Evolutionary conservation across 2,888 invertebrate species (phyloP).

Genomic region (Hirudinaria manillensis): DNA sequence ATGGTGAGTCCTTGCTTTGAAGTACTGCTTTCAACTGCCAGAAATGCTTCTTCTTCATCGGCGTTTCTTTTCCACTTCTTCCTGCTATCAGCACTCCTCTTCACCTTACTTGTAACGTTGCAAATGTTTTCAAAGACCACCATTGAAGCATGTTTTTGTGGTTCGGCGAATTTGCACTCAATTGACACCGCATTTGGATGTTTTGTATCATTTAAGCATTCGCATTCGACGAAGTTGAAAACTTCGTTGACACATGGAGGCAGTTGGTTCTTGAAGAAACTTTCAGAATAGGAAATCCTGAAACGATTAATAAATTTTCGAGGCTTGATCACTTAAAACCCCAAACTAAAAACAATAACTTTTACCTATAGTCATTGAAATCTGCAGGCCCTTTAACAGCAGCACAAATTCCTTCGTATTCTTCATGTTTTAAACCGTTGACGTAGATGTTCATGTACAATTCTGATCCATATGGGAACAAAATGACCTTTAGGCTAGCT

Average conservation of each 20-base stretch:
- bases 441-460: constrained; percentile 3
- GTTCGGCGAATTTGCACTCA: neutral
- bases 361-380: neutral
- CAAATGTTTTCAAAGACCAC: neutral
- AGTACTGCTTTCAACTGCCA: too few species aligned
- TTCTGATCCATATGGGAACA: neutral
- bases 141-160: neutral
- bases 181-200: neutral
- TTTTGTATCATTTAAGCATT: neutral
- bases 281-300: neutral
- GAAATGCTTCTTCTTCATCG: neutral
- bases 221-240: neutral
- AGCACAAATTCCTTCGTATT: neutral
- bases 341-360: too few species aligned
- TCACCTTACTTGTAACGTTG: neutral
- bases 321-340: too few species aligned
- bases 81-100: too few species aligned
- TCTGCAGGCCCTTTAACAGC: neutral
- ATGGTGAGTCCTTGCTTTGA: neutral
- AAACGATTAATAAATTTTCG: neutral
- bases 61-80: too few species aligned
- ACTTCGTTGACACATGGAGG: constrained; percentile 6
- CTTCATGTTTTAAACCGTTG: constrained; percentile 11
- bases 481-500: neutral
- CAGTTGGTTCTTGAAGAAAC: neutral